Evolutionary conservation across 2,113 vertebrate genomes (phyloP).

Genomic region (Mormyrus lacerda): DNA sequence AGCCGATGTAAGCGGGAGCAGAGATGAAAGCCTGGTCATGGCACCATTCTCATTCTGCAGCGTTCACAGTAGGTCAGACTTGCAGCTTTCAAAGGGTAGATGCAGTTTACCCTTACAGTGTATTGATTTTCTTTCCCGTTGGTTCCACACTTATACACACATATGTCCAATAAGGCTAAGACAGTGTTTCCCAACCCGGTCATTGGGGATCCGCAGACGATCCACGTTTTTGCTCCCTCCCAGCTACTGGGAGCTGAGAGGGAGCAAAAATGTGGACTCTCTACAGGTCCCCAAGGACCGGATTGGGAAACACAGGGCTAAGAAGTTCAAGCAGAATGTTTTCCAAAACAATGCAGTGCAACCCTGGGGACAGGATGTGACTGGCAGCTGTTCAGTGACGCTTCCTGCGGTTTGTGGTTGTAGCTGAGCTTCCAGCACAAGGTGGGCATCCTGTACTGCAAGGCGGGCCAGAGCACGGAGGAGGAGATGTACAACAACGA

Average conservation of each 20-base stretch:
- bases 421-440: slow-evolving; percentile 99
- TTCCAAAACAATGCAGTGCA: not conserved
- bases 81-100: not conserved
- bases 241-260: not conserved
- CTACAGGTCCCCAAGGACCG: not conserved
- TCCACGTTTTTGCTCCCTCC: not conserved
- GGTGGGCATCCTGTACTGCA: slow-evolving; percentile 93
- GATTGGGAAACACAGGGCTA: not conserved
- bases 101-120: not conserved
- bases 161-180: not conserved
- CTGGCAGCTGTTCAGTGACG: not conserved
- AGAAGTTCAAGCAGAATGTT: not conserved
- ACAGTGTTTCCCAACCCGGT: not conserved
- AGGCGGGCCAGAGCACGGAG: slow-evolving; percentile 89
- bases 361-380: not conserved
- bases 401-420: slow-evolving; percentile 42
- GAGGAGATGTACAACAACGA: slow-evolving; percentile 99
- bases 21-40: not conserved
- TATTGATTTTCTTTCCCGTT: not conserved
- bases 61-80: not conserved
- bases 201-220: not conserved
- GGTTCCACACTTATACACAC: not conserved
- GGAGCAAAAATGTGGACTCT: not conserved
- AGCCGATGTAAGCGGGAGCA: not conserved
- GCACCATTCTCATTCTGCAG: not conserved